Evolutionary conservation across 2,113 vertebrate genomes (phyloP).

Genomic region (Cyanoderma ruficeps): DNA sequence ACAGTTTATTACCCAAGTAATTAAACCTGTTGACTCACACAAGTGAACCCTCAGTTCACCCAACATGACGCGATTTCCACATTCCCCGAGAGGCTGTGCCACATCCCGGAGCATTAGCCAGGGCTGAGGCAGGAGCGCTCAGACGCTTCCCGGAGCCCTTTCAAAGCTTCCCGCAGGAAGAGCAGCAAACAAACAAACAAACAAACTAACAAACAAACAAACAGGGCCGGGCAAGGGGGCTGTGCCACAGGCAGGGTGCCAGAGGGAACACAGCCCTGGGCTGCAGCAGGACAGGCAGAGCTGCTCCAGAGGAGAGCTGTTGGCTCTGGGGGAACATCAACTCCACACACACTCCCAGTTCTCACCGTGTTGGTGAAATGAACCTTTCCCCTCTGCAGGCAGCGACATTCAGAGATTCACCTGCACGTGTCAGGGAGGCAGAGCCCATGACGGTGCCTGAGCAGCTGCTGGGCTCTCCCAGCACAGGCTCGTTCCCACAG

Average conservation of each 20-base stretch:
- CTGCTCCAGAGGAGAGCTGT: not conserved
- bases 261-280: not conserved
- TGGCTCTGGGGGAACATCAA: not conserved
- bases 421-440: not conserved
- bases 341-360: not conserved
- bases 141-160: not conserved
- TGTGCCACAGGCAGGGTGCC: not conserved
- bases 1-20: slow-evolving; percentile 40
- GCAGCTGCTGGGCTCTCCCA: not conserved
- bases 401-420: not conserved
- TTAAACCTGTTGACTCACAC: slow-evolving; percentile 50
- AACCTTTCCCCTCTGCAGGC: not conserved
- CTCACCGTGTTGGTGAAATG: not conserved
- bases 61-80: not conserved
- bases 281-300: not conserved
- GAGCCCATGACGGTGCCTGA: not conserved
- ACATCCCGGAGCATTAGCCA: not conserved
- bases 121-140: not conserved
- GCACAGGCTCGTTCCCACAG: not conserved
- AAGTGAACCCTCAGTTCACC: slow-evolving; percentile 33
- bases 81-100: not conserved
- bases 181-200: not conserved
- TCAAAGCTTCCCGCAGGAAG: not conserved
- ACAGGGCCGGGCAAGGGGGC: not conserved
- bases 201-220: not conserved